These are phyloP conservation scores for Leptopilina syphax DNA, from an alignment of 2,888 invertebrate genomes.

Conservation along the genomic window DNA sequence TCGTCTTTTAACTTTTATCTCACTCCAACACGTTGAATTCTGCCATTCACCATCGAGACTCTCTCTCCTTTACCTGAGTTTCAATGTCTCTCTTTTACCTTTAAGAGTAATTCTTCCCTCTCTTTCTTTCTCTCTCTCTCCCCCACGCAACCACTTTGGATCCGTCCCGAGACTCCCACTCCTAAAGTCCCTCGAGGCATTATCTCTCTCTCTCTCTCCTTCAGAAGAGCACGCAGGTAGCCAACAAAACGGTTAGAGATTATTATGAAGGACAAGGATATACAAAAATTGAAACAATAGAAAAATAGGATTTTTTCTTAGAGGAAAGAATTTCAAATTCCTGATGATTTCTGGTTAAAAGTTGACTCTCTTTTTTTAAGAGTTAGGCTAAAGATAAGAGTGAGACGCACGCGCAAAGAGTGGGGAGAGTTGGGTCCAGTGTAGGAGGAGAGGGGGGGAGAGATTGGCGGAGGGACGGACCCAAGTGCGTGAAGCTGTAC, in stretches of 20 bases:
- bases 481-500: slow-evolving; percentile 44
- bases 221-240: slow-evolving; percentile 65
- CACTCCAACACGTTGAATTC: slow-evolving; percentile 53
- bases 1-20: slow-evolving; percentile 66
- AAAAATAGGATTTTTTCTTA: slow-evolving; percentile 8
- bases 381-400: slow-evolving; percentile 43
- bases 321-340: too few relatives aligned
- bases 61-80: slow-evolving; percentile 15
- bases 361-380: not conserved
- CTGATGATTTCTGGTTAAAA: too few relatives aligned
- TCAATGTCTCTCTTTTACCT: slow-evolving; percentile 28
- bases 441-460: slow-evolving; percentile 19
- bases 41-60: slow-evolving; percentile 53
- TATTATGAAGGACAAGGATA: slow-evolving; percentile 46
- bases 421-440: slow-evolving; percentile 27
- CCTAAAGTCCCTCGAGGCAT: slow-evolving; percentile 6
- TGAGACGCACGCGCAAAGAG: not conserved
- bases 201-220: not conserved
- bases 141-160: slow-evolving; percentile 43
- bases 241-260: slow-evolving; percentile 51
- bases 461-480: slow-evolving; percentile 51
- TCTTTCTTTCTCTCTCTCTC: slow-evolving; percentile 45
- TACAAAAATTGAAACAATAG: slow-evolving; percentile 16
- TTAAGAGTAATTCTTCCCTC: slow-evolving; percentile 17
- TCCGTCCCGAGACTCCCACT: slow-evolving; percentile 45